These are phyloP conservation scores for Agapornis roseicollis DNA, from an alignment of 2,113 vertebrate genomes.

Conservation along the genomic window DNA sequence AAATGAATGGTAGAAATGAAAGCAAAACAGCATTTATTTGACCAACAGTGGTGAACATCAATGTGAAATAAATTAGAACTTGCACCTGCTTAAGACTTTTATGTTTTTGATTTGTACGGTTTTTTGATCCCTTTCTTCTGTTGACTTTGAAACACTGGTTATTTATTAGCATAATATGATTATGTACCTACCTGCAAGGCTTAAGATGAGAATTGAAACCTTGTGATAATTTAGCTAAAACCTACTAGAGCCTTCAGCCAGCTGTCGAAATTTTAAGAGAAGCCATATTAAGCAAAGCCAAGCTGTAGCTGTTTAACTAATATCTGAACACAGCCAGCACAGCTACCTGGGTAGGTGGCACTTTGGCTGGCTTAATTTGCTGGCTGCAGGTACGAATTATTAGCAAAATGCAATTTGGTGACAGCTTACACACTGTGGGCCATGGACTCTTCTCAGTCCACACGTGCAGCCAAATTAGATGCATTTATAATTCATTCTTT, in stretches of 20 bases:
- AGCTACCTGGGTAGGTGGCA: slow-evolving; percentile 12
- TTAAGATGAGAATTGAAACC: slow-evolving; percentile 64
- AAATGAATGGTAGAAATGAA: slow-evolving; percentile 44
- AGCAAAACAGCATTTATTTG: slow-evolving; percentile 49
- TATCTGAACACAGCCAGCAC: slow-evolving; percentile 29
- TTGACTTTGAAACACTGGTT: slow-evolving; percentile 52
- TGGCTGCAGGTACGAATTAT: slow-evolving; percentile 34
- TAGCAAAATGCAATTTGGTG: slow-evolving; percentile 7
- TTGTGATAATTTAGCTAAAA: slow-evolving; percentile 67
- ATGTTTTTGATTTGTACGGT: background rate
- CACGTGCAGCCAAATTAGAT: slow-evolving; percentile 30
- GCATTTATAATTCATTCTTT: slow-evolving; percentile 2
- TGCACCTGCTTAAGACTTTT: background rate
- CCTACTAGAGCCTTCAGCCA: slow-evolving; percentile 56
- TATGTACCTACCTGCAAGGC: slow-evolving; percentile 42
- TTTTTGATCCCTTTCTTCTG: slow-evolving; percentile 9
- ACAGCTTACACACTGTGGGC: slow-evolving; percentile 5
- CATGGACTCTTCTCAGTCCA: background rate
- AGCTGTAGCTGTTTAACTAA: slow-evolving; percentile 46
- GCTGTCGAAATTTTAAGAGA: slow-evolving; percentile 63
- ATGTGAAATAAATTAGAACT: slow-evolving; percentile 29
- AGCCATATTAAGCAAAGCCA: slow-evolving; percentile 47
- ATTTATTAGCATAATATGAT: slow-evolving; percentile 64
- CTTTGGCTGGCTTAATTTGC: slow-evolving; percentile 49
- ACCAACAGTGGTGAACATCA: background rate